These are phyloP conservation scores for Trichogramma dendrolimi DNA, from an alignment of 2,888 invertebrate species.

Conservation along the genomic window DNA sequence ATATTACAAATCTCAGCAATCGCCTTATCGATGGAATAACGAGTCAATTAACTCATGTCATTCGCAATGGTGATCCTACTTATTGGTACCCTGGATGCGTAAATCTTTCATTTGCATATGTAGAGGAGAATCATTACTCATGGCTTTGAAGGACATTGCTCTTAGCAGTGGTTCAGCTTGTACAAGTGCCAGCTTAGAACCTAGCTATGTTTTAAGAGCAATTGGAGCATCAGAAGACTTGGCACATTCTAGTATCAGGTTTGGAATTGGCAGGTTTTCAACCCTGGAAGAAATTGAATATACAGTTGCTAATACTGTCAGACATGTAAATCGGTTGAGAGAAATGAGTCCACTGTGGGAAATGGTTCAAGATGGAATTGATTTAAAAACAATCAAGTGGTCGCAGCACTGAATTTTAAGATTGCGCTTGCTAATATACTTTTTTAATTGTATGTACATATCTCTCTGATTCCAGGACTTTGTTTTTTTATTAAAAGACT, in stretches of 20 bases:
- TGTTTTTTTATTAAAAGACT: neutral
- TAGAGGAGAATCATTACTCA: conserved; percentile 96
- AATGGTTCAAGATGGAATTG: conserved; percentile 98
- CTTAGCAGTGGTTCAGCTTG: conserved; percentile 97
- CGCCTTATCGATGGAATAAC: conserved; percentile 75
- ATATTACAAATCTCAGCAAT: conserved; percentile 76
- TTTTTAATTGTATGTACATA: neutral
- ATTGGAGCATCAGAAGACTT: conserved; percentile 98
- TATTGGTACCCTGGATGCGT: conserved; percentile 91
- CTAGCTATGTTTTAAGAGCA: conserved; percentile 95
- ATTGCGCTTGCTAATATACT: neutral
- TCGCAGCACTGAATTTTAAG: conserved; percentile 77
- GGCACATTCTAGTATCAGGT: conserved; percentile 97
- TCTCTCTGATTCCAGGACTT: no score
- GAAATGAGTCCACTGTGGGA: conserved; percentile 99
- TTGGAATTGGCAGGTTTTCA: conserved; percentile 96
- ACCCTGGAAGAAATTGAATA: conserved; percentile 93
- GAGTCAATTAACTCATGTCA: conserved; percentile 74
- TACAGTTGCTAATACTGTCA: conserved; percentile 86
- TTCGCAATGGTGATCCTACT: conserved; percentile 88
- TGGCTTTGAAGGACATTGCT: conserved; percentile 97
- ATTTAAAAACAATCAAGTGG: conserved; percentile 96
- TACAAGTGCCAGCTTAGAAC: conserved; percentile 96
- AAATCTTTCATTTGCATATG: conserved; percentile 96
- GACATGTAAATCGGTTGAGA: conserved; percentile 81